phyloP scores from a whole-genome alignment of 2,797 vertebrate species.

The Hyperoplus immaculatus region DNA sequence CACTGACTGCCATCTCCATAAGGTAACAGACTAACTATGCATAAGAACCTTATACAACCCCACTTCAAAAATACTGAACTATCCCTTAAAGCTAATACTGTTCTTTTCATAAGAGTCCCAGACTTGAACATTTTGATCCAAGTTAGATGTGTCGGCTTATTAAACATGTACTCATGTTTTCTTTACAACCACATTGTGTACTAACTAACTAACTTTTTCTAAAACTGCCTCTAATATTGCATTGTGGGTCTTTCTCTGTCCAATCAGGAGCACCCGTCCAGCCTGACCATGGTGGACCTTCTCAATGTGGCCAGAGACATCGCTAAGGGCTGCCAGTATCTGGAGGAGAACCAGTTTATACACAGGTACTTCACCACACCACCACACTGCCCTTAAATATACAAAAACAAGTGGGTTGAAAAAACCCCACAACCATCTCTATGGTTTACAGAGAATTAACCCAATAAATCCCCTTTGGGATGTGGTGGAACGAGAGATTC shows the following conservation, averaged over 20 bases:
- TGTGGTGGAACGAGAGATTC: too few relatives aligned
- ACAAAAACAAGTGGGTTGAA: slow-evolving; percentile 14
- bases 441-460: too few relatives aligned
- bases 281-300: slow-evolving; percentile 95
- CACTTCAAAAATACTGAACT: too few relatives aligned
- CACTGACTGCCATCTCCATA: too few relatives aligned
- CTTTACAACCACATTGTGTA: not conserved
- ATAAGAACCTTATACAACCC: too few relatives aligned
- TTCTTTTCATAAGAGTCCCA: not conserved
- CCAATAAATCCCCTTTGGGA: too few relatives aligned
- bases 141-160: not conserved
- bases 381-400: slow-evolving; percentile 3
- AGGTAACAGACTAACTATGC: too few relatives aligned
- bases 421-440: not conserved
- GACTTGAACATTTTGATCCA: not conserved
- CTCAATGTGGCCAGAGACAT: slow-evolving; percentile 96
- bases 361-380: slow-evolving; percentile 88
- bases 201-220: not conserved
- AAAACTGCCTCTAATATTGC: not conserved
- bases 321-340: slow-evolving; percentile 96
- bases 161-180: not conserved
- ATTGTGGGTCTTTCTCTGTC: slow-evolving; percentile 20
- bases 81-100: not conserved
- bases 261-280: slow-evolving; percentile 93
- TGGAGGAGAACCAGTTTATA: slow-evolving; percentile 99